Conservation (phyloP, 2,888 invertebrate genomes). For the Eretmocerus hayati region DNA sequence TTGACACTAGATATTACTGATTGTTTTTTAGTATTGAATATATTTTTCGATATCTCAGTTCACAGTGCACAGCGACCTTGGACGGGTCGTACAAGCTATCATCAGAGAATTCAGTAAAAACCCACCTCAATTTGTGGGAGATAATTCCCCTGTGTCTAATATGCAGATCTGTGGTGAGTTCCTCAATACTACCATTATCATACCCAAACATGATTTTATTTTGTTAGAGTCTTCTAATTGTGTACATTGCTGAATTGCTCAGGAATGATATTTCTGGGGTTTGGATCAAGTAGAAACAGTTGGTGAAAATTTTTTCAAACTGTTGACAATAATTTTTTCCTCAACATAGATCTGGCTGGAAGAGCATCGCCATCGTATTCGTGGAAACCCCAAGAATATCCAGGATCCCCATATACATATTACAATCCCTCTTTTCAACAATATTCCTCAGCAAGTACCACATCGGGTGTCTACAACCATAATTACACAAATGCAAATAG, state of each 20-base stretch:
- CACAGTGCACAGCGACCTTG: constrained; percentile 71
- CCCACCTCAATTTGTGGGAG: constrained; percentile 50
- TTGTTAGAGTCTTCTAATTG: no score
- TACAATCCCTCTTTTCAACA: constrained; percentile 38
- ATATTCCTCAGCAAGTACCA: constrained; percentile 37
- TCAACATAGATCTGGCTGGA: constrained; percentile 36
- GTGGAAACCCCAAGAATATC: constrained; percentile 33
- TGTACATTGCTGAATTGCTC: no score
- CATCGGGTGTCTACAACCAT: constrained; percentile 37
- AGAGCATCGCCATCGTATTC: constrained; percentile 39
- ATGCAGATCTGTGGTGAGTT: no score
- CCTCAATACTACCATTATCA: background rate
- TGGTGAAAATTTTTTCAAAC: constrained; percentile 5
- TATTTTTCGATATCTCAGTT: no score
- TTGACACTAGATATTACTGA: background rate
- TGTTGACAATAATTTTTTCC: no score
- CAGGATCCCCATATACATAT: constrained; percentile 37
- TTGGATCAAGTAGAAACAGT: no score
- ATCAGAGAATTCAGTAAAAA: constrained; percentile 69
- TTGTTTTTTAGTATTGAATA: no score
- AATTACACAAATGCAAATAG: constrained; percentile 36
- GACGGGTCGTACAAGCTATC: constrained; percentile 73
- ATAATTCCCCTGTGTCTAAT: constrained; percentile 33
- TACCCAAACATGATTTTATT: background rate
- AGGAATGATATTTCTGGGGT: no score